Evolutionary conservation across 1,140 invertebrate species (phyloP).

Genomic region (Drosophila orosa): DNA sequence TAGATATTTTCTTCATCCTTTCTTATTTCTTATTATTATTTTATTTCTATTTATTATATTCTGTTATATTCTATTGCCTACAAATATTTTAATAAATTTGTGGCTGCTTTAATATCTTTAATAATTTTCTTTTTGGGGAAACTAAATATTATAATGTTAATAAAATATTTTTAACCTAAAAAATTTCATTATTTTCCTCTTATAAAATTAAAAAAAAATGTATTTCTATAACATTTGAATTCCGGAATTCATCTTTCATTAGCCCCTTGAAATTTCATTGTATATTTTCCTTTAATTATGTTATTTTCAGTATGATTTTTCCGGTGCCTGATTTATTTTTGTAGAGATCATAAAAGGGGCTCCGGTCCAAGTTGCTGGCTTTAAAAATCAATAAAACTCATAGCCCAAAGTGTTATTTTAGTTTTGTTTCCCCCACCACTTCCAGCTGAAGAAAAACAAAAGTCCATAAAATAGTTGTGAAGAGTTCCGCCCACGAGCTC

Average conservation of each 20-base stretch:
- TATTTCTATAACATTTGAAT: neutral
- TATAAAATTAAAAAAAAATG: too few species aligned
- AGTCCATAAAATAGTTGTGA: slow-evolving; percentile 60
- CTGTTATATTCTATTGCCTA: neutral
- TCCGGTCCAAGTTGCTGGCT: slow-evolving; percentile 25
- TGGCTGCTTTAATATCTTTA: too few species aligned
- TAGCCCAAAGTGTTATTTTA: slow-evolving; percentile 73
- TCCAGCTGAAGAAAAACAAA: slow-evolving; percentile 41
- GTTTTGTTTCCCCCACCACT: slow-evolving; percentile 20
- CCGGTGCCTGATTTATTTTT: slow-evolving; percentile 53
- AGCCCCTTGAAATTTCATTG: neutral
- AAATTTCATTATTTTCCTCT: too few species aligned
- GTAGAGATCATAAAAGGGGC: slow-evolving; percentile 46
- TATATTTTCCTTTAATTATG: slow-evolving; percentile 6
- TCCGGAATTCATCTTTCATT: neutral
- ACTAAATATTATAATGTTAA: too few species aligned
- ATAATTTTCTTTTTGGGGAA: too few species aligned
- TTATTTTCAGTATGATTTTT: slow-evolving; percentile 27
- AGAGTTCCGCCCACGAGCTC: slow-evolving; percentile 58
- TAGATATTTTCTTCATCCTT: too few species aligned
- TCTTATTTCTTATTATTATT: neutral
- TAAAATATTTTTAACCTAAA: too few species aligned
- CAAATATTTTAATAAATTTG: too few species aligned
- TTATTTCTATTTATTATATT: neutral
- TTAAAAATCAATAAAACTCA: slow-evolving; percentile 66